phyloP scores from a whole-genome alignment of 1,140 invertebrate genomes.

The Drosophila pallidifrons region DNA sequence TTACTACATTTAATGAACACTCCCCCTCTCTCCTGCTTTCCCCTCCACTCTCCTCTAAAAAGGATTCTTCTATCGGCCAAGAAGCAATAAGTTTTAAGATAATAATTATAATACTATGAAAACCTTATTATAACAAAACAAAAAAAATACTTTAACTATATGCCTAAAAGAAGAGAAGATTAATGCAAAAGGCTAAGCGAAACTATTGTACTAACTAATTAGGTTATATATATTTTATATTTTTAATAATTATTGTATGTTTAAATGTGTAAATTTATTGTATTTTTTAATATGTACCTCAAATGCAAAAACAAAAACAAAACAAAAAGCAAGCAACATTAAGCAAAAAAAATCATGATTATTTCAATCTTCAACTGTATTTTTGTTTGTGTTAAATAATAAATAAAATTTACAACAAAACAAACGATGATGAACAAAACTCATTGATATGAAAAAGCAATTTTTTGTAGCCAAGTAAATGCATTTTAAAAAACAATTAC shows the following conservation, averaged over 20 bases:
- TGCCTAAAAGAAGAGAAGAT: constrained; percentile 42
- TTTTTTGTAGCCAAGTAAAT: constrained; percentile 65
- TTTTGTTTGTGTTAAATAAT: constrained; percentile 33
- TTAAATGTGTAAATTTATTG: constrained; percentile 84
- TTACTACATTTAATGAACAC: constrained; percentile 1
- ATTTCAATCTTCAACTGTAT: constrained; percentile 38
- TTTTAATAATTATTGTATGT: constrained; percentile 77
- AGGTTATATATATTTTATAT: constrained; percentile 65
- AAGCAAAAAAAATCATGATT: constrained; percentile 3
- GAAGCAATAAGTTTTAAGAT: constrained; percentile 40
- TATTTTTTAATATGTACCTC: constrained; percentile 81
- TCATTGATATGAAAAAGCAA: constrained; percentile 46
- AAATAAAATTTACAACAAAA: constrained; percentile 8
- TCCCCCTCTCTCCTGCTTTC: background rate
- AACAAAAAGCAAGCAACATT: constrained; percentile 7
- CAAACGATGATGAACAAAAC: constrained; percentile 25
- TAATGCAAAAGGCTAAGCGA: constrained; percentile 41
- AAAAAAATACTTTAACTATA: constrained; percentile 23
- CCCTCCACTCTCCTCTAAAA: background rate
- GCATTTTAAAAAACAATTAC: constrained; percentile 68
- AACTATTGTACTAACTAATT: constrained; percentile 75
- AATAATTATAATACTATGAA: constrained; percentile 27
- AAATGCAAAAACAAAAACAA: constrained; percentile 47
- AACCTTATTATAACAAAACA: constrained; percentile 24
- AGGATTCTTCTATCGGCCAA: constrained; percentile 29